These are phyloP conservation scores for Ennomos erosarius DNA, from an alignment of 2,888 invertebrate species.

Conservation along the genomic window DNA sequence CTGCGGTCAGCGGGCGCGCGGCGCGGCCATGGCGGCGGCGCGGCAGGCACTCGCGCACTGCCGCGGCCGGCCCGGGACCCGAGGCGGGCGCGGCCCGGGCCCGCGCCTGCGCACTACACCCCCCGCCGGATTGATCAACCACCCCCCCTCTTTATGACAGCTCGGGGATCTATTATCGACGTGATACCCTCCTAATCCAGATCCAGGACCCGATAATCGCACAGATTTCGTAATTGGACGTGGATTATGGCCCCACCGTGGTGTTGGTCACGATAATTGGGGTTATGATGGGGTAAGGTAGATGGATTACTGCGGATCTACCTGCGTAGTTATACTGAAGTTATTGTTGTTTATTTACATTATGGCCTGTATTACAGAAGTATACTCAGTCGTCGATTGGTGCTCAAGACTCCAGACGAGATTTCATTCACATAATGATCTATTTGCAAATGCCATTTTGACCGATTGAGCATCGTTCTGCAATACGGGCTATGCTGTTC, in stretches of 20 bases:
- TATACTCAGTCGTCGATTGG: too few relatives aligned
- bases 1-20: slow-evolving; percentile 74
- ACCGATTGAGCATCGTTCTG: too few relatives aligned
- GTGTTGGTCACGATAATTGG: slow-evolving; percentile 14
- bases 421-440: too few relatives aligned
- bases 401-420: too few relatives aligned
- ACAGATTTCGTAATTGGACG: slow-evolving; percentile 48
- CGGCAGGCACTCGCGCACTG: slow-evolving; percentile 75
- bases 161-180: slow-evolving; percentile 79
- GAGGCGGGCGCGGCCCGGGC: slow-evolving; percentile 51
- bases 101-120: slow-evolving; percentile 43
- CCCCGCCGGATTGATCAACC: slow-evolving; percentile 74
- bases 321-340: too few relatives aligned
- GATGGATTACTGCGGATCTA: too few relatives aligned
- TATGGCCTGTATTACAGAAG: too few relatives aligned
- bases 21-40: slow-evolving; percentile 79
- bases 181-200: slow-evolving; percentile 60
- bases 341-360: too few relatives aligned
- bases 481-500: too few relatives aligned
- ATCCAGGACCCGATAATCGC: slow-evolving; percentile 54
- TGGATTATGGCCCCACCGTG: slow-evolving; percentile 17
- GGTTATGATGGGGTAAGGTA: slow-evolving; percentile 14
- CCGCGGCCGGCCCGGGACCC: slow-evolving; percentile 53
- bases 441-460: too few relatives aligned
- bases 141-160: slow-evolving; percentile 81